Percentiles rank a stretch among this genome's conserved stretches.
These are phyloP conservation scores for Hemitrygon akajei DNA, from an alignment of 2,797 vertebrate species.

Conservation along the genomic window DNA sequence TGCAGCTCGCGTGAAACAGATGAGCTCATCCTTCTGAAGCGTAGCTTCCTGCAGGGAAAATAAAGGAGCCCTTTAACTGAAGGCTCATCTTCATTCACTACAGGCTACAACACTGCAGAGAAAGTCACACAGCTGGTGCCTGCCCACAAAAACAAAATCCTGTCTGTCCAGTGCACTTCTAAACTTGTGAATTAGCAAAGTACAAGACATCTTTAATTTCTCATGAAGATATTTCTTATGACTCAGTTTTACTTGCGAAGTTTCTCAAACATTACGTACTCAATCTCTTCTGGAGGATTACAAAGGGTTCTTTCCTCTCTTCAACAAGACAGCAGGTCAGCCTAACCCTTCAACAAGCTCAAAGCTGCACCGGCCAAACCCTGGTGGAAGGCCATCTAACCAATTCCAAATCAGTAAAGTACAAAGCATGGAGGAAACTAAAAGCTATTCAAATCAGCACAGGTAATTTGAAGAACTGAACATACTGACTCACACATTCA, in stretches of 20 bases:
- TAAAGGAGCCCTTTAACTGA: background rate
- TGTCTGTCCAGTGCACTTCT: background rate
- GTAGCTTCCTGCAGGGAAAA: conserved; percentile 60
- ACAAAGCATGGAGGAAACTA: background rate
- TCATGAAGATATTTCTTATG: background rate
- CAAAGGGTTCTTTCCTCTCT: background rate
- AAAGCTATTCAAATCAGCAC: background rate
- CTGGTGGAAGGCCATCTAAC: background rate
- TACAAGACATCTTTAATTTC: background rate
- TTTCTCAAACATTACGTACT: too few species aligned
- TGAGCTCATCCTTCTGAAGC: conserved; percentile 60
- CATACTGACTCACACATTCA: too few species aligned
- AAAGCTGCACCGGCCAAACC: background rate
- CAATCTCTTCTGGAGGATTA: background rate
- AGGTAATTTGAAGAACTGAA: background rate
- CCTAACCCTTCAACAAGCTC: background rate
- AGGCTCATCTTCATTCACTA: background rate
- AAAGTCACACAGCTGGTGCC: background rate
- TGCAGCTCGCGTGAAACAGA: conserved; percentile 66
- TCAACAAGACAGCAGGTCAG: background rate
- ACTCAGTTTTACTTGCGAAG: background rate
- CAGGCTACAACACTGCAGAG: background rate
- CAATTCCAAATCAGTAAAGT: background rate
- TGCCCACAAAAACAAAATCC: background rate
- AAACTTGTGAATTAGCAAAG: background rate